Conservation (phyloP, 1,140 invertebrate species). For the Ceratina calcarata region DNA sequence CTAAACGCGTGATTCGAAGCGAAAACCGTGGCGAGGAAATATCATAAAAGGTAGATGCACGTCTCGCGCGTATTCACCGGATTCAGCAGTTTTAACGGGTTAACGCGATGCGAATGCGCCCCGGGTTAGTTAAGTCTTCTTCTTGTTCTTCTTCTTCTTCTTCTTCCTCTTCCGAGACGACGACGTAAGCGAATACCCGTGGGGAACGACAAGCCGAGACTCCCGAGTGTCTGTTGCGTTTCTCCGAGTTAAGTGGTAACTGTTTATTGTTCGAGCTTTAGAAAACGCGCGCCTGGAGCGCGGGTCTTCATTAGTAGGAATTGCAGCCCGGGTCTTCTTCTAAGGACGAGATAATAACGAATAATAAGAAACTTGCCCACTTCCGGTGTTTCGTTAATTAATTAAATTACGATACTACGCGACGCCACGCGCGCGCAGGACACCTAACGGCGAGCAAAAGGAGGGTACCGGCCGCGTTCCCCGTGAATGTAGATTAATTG, state of each 20-base stretch:
- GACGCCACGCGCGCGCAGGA: too few relatives aligned
- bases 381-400: conserved; percentile 65
- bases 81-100: background rate
- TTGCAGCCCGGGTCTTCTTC: conserved; percentile 35
- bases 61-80: background rate
- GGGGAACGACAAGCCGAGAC: background rate
- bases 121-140: too few relatives aligned
- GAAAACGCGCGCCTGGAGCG: conserved; percentile 50
- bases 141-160: too few relatives aligned
- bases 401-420: conserved; percentile 58
- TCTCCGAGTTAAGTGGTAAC: conserved; percentile 53
- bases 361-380: conserved; percentile 52
- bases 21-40: background rate
- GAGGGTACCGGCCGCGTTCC: too few relatives aligned
- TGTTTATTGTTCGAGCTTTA: conserved; percentile 62
- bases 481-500: conserved; percentile 20
- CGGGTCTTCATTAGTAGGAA: conserved; percentile 64
- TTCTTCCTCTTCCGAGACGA: conserved; percentile 12
- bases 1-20: background rate
- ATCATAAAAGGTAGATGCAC: background rate
- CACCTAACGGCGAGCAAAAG: too few relatives aligned
- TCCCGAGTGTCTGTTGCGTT: conserved; percentile 26
- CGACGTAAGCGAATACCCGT: background rate
- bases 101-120: background rate
- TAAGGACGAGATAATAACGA: conserved; percentile 47